phyloP scores from a whole-genome alignment of 2,113 vertebrate species.

The Etheostoma cragini region DNA sequence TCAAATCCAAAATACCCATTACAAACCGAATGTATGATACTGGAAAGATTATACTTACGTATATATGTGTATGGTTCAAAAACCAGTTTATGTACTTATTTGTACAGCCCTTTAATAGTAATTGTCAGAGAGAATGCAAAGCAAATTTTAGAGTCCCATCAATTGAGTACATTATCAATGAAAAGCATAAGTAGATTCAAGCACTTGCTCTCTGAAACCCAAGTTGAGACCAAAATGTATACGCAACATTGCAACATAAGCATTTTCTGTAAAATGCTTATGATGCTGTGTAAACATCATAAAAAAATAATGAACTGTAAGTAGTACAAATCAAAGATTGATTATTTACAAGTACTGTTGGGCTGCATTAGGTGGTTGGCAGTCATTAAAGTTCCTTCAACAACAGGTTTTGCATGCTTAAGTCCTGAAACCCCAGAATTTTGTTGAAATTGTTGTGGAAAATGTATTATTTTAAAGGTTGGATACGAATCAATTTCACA shows the following conservation, averaged over 20 bases:
- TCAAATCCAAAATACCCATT: conserved; percentile 15
- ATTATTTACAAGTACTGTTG: neutral
- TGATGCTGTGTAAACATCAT: conserved; percentile 2
- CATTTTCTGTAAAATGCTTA: neutral
- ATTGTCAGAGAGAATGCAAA: neutral
- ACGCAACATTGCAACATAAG: neutral
- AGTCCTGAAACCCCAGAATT: neutral
- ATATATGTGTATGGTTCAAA: neutral
- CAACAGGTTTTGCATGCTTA: neutral
- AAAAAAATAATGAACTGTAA: neutral
- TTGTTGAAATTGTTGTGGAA: conserved; percentile 11
- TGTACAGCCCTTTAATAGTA: neutral
- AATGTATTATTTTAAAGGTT: conserved; percentile 39
- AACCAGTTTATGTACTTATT: neutral
- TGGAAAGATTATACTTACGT: neutral
- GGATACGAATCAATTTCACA: conserved; percentile 26
- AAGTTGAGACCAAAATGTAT: neutral
- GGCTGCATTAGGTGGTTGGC: neutral
- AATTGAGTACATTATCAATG: neutral
- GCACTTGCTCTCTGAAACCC: neutral
- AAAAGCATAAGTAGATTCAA: neutral
- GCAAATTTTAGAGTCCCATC: neutral
- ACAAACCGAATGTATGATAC: conserved; percentile 3
- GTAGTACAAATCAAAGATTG: neutral
- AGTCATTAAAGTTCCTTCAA: conserved; percentile 25